Evolutionary conservation across 1,140 invertebrate species (phyloP), one percentile per base, ranked within the genome.

Genomic region (Batillaria attramentaria): DNA sequence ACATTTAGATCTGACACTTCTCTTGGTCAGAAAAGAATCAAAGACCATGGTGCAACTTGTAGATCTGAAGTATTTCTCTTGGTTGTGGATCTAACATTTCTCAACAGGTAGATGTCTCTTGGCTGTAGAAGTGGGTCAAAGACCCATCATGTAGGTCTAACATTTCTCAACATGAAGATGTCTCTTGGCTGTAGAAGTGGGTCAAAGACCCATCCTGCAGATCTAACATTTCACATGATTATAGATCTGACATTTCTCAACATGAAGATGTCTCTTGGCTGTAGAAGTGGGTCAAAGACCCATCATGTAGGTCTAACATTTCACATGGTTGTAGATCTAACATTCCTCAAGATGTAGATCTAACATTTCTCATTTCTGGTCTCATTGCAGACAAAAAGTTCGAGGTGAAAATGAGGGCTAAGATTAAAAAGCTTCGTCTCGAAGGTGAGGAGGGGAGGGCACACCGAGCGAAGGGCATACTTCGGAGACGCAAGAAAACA

Each of bases 371-470:
- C 16, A n/a, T 70, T 70, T 70, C 42, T 69, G 43, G 31, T 69
- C 68, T 70, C 24, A n/a, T 70, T 70, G 68, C 68, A 70, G 68
- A 46, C 68, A 70, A 13, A 13, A 70, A 46, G 28, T 70, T 70
- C 68, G 20, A 28, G 68, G 39, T 43, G 68, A 70, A 70, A 70
- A 70, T 70, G 68, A 70, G 41, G 24, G 68, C 68, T 46, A 70
- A 70, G 68, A 70, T 70, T 31, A 70, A 46, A 70, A 43, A 70
- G 42, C 68, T 70, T n/a, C 68, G 68, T 31, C 16, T 70, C n/a
- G n/a, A n/a, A n/a, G 68, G 68, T 18, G 68, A 70, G n/a, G 68
- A 70, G 18, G 39, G 31, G 6, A 70, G 42, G 42, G 68, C 68
- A 3, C n/a, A n/a, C n/a, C n/a, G n/a, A n/a, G n/a, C n/a, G n/a